A percentile compares a stretch with the other conserved stretches of the same genome.
phyloP scores from a whole-genome alignment of 1,140 invertebrate species.

The Drosophila sechellia region DNA sequence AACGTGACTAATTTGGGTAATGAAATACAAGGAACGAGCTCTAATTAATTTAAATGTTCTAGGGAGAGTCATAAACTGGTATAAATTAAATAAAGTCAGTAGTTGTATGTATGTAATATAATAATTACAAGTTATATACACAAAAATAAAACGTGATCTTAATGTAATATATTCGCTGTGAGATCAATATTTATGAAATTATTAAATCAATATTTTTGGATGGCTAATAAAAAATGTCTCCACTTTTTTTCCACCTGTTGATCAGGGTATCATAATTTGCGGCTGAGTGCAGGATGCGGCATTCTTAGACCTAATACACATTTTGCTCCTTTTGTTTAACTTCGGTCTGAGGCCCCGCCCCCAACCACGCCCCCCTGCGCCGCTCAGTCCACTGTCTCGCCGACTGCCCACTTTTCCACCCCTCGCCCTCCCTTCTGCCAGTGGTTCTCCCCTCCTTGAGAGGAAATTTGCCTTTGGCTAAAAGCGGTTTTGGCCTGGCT shows the following conservation, averaged over 20 bases:
- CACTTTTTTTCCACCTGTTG: slow-evolving; percentile 20
- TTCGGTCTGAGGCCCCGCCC: slow-evolving; percentile 3
- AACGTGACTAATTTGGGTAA: slow-evolving; percentile 27
- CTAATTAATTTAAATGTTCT: slow-evolving; percentile 14
- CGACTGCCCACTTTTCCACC: background rate
- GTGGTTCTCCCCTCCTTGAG: background rate
- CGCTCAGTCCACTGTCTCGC: background rate
- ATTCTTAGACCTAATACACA: slow-evolving; percentile 7
- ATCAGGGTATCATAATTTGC: slow-evolving; percentile 21
- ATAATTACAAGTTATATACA: background rate
- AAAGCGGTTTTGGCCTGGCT: slow-evolving; percentile 33
- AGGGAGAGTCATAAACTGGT: background rate
- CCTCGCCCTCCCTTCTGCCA: background rate
- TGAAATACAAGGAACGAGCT: background rate
- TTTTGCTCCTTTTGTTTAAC: slow-evolving; percentile 22
- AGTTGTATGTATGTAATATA: background rate
- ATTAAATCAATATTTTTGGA: slow-evolving; percentile 25
- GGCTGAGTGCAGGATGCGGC: slow-evolving; percentile 17
- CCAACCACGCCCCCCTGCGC: too few relatives aligned
- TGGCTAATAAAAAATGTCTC: slow-evolving; percentile 12
- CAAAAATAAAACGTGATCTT: too few relatives aligned
- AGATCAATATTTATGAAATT: background rate
- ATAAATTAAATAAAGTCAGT: background rate
- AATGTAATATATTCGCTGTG: too few relatives aligned
- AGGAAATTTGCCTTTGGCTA: slow-evolving; percentile 20